Evolutionary conservation across 2,113 vertebrate species (phyloP).

Genomic region (Brachypteracias leptosomus): DNA sequence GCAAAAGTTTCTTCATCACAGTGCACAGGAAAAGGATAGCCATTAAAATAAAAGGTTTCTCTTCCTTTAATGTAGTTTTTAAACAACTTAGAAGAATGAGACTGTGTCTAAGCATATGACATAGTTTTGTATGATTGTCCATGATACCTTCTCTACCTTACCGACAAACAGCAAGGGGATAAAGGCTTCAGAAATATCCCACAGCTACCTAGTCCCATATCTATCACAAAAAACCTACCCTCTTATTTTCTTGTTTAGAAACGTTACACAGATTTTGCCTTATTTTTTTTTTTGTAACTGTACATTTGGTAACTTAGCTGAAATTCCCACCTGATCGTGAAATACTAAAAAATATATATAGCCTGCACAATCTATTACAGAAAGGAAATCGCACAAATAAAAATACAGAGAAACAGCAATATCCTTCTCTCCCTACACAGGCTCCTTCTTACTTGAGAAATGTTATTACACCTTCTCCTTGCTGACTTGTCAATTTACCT

Average conservation of each 20-base stretch:
- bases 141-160: not conserved
- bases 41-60: not conserved
- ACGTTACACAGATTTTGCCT: not conserved
- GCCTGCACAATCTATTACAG: not conserved
- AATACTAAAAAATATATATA: not conserved
- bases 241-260: not conserved
- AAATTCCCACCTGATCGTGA: not conserved
- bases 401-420: constrained; percentile 5
- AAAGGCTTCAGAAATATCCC: not conserved
- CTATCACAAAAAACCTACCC: not conserved
- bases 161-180: not conserved
- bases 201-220: not conserved
- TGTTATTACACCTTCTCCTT: not conserved
- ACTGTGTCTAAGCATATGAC: not conserved
- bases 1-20: not conserved
- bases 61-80: not conserved
- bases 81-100: not conserved
- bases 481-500: constrained; percentile 45
- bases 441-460: not conserved
- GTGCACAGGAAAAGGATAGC: not conserved
- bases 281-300: not conserved
- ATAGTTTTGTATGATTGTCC: not conserved
- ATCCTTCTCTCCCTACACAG: not conserved
- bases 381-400: constrained; percentile 3
- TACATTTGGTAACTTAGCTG: not conserved